A percentile compares a stretch with the other conserved stretches of the same genome.
These are phyloP conservation scores for Drosophila arawakana DNA, from an alignment of 1,140 invertebrate species.

Conservation along the genomic window DNA sequence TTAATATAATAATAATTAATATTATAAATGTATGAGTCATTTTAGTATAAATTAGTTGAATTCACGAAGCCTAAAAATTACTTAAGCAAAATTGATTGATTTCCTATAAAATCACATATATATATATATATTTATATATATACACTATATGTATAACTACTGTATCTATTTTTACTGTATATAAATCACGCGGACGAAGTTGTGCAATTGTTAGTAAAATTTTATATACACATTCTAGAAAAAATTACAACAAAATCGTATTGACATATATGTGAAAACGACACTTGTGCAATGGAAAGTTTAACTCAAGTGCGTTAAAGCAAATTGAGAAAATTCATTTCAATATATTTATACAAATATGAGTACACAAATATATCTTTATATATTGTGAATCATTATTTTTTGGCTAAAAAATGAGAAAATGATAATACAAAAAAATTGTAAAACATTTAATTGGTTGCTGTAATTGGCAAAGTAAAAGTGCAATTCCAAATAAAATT, in stretches of 20 bases:
- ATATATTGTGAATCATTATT: conserved; percentile 59
- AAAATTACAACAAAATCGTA: conserved; percentile 48
- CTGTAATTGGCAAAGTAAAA: conserved; percentile 74
- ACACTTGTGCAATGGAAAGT: conserved; percentile 56
- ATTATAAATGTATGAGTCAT: conserved; percentile 59
- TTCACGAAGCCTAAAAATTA: conserved; percentile 62
- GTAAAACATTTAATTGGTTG: conserved; percentile 72
- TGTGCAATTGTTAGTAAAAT: conserved; percentile 79
- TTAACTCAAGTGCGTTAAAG: conserved; percentile 54
- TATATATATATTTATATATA: conserved; percentile 33
- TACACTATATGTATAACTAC: conserved; percentile 35
- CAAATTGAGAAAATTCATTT: conserved; percentile 30
- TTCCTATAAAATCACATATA: conserved; percentile 52
- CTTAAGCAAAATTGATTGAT: conserved; percentile 68
- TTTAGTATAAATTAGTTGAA: conserved; percentile 78
- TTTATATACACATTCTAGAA: conserved; percentile 58
- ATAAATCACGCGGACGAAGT: conserved; percentile 70
- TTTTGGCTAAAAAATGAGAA: conserved; percentile 65
- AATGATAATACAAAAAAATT: conserved; percentile 59
- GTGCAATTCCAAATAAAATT: conserved; percentile 78
- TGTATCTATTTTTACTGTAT: conserved; percentile 61
- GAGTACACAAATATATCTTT: conserved; percentile 36
- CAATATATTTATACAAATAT: conserved; percentile 48
- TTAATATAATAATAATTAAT: conserved; percentile 16
- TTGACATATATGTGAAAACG: conserved; percentile 42